phyloP scores from a whole-genome alignment of 2,888 invertebrate genomes.

The Epirrhoe alternata region DNA sequence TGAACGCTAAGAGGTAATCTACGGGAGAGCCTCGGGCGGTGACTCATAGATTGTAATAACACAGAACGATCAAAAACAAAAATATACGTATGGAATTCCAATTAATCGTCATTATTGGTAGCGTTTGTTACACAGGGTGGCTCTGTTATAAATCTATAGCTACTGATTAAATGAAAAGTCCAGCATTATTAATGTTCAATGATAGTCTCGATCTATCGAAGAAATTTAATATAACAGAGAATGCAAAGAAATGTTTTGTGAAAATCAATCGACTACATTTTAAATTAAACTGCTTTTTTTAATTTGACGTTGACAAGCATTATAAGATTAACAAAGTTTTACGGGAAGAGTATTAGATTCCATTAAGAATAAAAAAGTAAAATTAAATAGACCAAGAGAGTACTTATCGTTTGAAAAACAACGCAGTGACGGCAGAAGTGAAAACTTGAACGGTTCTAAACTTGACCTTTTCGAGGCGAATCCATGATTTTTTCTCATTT shows the following conservation, averaged over 20 bases:
- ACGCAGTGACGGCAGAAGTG: too few species aligned
- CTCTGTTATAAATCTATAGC: not conserved
- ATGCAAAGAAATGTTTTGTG: not conserved
- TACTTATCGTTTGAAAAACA: too few species aligned
- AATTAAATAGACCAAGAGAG: too few species aligned
- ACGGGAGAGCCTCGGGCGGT: constrained; percentile 50
- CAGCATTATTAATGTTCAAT: not conserved
- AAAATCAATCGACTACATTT: too few species aligned
- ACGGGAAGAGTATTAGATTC: too few species aligned
- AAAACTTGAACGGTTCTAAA: too few species aligned
- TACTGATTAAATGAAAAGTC: not conserved
- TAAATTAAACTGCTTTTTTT: too few species aligned
- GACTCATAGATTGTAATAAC: constrained; percentile 50
- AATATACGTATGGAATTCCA: constrained; percentile 61
- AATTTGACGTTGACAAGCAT: too few species aligned
- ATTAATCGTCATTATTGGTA: constrained; percentile 73
- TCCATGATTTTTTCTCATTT: too few species aligned
- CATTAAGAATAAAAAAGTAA: too few species aligned
- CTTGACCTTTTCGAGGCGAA: too few species aligned
- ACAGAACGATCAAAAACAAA: constrained; percentile 61
- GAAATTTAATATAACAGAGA: not conserved
- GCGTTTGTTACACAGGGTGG: constrained; percentile 48
- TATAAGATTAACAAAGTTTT: too few species aligned
- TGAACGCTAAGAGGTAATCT: constrained; percentile 52
- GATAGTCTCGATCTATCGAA: not conserved